A percentile compares a stretch with the other conserved stretches of the same genome.
Conservation (phyloP, 2,113 vertebrate genomes). For the Phasianus colchicus region DNA sequence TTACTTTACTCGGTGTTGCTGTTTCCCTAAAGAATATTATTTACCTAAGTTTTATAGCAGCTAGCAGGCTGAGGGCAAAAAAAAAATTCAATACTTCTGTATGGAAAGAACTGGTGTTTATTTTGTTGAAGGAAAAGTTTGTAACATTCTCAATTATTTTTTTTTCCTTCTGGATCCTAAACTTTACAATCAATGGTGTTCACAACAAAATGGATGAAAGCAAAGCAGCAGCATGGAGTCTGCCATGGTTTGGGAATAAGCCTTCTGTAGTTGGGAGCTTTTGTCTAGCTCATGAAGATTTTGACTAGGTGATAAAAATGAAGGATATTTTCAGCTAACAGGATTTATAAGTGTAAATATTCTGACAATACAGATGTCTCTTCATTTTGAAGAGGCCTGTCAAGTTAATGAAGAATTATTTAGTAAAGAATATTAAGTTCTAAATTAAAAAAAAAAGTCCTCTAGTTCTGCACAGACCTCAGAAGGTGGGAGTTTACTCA, state of each 20-base stretch:
- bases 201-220: not conserved
- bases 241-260: not conserved
- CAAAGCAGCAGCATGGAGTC: not conserved
- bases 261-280: not conserved
- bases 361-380: not conserved
- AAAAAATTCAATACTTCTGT: rapidly evolving
- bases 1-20: not conserved
- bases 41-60: not conserved
- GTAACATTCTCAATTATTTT: not conserved
- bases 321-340: not conserved
- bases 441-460: not conserved
- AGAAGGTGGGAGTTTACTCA: not conserved
- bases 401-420: not conserved
- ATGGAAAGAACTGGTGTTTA: not conserved
- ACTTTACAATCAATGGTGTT: not conserved
- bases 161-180: not conserved
- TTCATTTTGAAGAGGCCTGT: not conserved
- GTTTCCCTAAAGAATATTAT: not conserved
- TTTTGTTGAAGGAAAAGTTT: not conserved
- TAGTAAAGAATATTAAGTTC: not conserved
- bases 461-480: not conserved
- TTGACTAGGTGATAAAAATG: not conserved
- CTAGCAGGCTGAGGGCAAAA: not conserved
- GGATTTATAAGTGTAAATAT: not conserved
- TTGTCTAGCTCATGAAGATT: not conserved